Evolutionary conservation across 2,797 vertebrate species (phyloP).

Genomic region (Onychomys torridus): DNA sequence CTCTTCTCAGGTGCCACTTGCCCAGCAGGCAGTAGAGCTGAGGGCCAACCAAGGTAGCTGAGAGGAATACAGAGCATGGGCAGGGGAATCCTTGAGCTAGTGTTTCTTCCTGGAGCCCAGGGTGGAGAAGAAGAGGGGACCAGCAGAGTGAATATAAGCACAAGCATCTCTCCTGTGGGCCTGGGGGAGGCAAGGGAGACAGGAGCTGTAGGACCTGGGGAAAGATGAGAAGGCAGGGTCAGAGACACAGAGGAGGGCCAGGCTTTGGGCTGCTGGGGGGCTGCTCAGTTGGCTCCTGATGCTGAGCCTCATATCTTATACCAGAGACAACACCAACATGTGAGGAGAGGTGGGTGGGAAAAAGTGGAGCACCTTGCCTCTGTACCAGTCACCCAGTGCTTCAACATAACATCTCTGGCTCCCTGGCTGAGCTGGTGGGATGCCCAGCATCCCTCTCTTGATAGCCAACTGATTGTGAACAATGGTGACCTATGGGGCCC

Average conservation of each 20-base stretch:
- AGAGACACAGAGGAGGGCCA: background rate
- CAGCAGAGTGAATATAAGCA: background rate
- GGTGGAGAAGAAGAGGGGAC: background rate
- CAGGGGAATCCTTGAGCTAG: background rate
- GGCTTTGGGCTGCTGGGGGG: rapidly evolving
- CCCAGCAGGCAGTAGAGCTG: background rate
- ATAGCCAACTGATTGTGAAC: background rate
- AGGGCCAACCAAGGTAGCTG: no score
- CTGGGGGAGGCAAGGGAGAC: background rate
- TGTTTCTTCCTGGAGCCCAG: background rate
- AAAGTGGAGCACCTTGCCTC: background rate
- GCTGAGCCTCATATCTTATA: background rate
- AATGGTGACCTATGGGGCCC: rapidly evolving
- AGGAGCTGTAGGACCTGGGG: background rate
- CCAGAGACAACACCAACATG: background rate
- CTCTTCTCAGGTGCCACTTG: background rate
- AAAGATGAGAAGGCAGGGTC: background rate
- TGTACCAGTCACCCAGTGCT: background rate
- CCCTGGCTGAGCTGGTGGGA: rapidly evolving
- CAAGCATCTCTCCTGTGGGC: background rate
- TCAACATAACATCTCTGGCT: background rate
- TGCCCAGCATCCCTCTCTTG: rapidly evolving
- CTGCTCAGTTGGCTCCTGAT: background rate
- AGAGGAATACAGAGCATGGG: background rate
- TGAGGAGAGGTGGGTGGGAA: background rate